Evolutionary conservation across 2,888 invertebrate species (phyloP).

Genomic region (Lampropteryx suffumata): DNA sequence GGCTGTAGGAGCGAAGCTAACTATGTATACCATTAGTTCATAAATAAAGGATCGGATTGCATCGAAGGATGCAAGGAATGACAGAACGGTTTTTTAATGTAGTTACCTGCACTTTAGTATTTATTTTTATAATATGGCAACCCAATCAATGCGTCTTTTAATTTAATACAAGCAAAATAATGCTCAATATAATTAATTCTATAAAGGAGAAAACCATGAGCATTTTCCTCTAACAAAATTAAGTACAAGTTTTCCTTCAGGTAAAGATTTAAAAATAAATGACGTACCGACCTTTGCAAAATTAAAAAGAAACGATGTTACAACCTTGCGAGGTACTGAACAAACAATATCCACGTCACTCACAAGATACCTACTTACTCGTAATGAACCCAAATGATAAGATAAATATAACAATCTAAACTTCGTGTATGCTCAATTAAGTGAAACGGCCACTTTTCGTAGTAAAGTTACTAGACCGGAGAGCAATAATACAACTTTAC

Average conservation of each 20-base stretch:
- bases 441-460: slow-evolving; percentile 24
- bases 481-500: slow-evolving; percentile 25
- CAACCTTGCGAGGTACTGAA: slow-evolving; percentile 17
- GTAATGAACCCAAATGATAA: slow-evolving; percentile 24
- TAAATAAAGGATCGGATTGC: too few relatives aligned
- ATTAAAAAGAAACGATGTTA: slow-evolving; percentile 11
- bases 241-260: slow-evolving; percentile 15
- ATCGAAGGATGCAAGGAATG: too few relatives aligned
- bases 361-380: slow-evolving; percentile 11
- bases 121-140: slow-evolving; percentile 3
- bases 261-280: slow-evolving; percentile 12
- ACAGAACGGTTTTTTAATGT: too few relatives aligned
- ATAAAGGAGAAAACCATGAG: slow-evolving; percentile 4
- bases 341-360: slow-evolving; percentile 25
- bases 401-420: slow-evolving; percentile 1
- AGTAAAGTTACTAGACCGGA: slow-evolving; percentile 33
- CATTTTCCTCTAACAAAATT: slow-evolving; percentile 1
- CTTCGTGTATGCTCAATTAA: slow-evolving; percentile 19
- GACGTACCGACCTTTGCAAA: slow-evolving; percentile 7
- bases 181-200: neutral
- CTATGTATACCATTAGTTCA: too few relatives aligned
- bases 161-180: slow-evolving; percentile 1
- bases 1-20: too few relatives aligned
- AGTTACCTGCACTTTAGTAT: too few relatives aligned
- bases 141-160: neutral